Percentiles rank a stretch among this genome's conserved stretches.
These are phyloP conservation scores for Agrochola macilenta DNA, from an alignment of 2,888 invertebrate species.

Conservation along the genomic window DNA sequence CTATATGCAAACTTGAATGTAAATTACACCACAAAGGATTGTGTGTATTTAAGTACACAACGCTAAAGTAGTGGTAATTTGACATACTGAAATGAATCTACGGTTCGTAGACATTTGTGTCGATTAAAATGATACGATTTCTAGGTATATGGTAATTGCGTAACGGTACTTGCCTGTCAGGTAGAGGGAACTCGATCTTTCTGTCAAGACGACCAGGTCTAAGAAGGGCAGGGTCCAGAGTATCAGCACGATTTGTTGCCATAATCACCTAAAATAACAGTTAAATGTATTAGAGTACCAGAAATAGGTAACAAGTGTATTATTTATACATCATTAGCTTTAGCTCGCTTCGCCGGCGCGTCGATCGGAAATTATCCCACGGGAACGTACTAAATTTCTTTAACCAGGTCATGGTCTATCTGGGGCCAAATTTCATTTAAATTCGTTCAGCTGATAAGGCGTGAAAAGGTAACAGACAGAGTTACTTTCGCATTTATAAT, in stretches of 20 bases:
- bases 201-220: conserved; percentile 99
- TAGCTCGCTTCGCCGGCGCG: too few species aligned
- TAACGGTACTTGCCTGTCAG: conserved; percentile 92
- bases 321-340: background rate
- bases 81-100: background rate
- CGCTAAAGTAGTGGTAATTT: background rate
- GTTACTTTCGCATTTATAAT: background rate
- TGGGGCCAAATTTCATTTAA: background rate
- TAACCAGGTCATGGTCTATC: background rate
- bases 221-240: conserved; percentile 98
- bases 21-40: background rate
- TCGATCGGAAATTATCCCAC: too few species aligned
- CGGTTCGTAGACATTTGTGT: background rate
- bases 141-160: background rate
- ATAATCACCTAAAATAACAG: conserved; percentile 92
- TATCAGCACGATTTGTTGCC: conserved; percentile 99
- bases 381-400: background rate
- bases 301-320: background rate
- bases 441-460: too few species aligned
- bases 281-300: background rate
- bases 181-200: conserved; percentile 99
- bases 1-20: background rate
- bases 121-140: background rate
- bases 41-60: background rate
- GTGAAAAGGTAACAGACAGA: background rate